Evolutionary conservation across 2,888 invertebrate species (phyloP).

Genomic region (Yponomeuta cagnagella): DNA sequence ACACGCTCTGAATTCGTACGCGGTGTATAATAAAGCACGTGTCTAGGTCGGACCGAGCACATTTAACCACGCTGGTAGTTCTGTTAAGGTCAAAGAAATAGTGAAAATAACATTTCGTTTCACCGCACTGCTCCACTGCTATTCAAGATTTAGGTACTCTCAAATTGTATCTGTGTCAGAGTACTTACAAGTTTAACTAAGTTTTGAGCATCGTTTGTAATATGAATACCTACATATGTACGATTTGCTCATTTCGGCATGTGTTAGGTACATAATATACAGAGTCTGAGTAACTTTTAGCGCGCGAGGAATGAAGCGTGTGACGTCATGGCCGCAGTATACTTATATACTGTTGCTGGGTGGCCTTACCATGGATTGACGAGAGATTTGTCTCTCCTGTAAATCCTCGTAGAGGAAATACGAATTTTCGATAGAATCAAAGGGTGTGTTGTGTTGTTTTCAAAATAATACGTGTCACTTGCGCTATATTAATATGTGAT

Average conservation of each 20-base stretch:
- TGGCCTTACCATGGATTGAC: not conserved
- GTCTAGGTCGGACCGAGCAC: no score
- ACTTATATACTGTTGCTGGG: not conserved
- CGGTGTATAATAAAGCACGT: no score
- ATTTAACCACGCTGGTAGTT: no score
- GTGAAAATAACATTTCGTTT: no score
- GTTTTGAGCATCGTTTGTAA: not conserved
- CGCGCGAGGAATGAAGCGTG: not conserved
- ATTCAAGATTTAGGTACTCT: not conserved
- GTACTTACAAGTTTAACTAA: not conserved
- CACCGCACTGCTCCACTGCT: no score
- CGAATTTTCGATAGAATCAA: no score
- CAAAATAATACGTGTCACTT: no score
- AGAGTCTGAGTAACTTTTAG: not conserved
- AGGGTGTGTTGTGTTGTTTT: no score
- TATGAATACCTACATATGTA: not conserved
- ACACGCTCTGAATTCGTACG: no score
- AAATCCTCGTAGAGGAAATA: not conserved
- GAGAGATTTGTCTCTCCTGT: not conserved
- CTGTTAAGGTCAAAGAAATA: no score
- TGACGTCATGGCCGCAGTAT: not conserved
- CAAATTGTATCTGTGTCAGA: not conserved
- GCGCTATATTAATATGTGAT: no score
- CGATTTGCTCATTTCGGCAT: not conserved
- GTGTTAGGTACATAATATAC: no score